Conservation (phyloP, 2,888 invertebrate genomes). For the Sclerodermus sp. region DNA sequence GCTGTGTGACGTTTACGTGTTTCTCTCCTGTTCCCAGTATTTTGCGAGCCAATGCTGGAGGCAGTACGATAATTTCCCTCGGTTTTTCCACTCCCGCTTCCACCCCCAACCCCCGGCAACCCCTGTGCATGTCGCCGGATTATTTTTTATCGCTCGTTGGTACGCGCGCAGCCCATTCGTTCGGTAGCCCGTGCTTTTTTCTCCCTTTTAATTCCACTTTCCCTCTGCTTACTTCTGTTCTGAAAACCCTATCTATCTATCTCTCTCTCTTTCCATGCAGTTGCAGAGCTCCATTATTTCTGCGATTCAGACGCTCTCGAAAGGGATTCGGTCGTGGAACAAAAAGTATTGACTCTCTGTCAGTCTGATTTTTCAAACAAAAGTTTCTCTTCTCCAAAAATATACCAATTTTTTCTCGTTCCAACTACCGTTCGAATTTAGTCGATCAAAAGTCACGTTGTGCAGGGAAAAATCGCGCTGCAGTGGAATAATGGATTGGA, state of each 20-base stretch:
- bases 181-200: not conserved
- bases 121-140: conserved; percentile 2
- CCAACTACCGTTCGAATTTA: too few species aligned
- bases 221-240: not conserved
- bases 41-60: conserved; percentile 13
- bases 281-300: too few species aligned
- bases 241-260: too few species aligned
- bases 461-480: too few species aligned
- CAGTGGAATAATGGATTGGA: too few species aligned
- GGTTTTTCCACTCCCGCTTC: conserved; percentile 7
- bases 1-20: conserved; percentile 5
- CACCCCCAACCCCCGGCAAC: not conserved
- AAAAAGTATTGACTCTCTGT: too few species aligned
- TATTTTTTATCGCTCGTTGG: conserved; percentile 6
- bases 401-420: too few species aligned
- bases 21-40: conserved; percentile 16
- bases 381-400: too few species aligned
- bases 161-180: conserved; percentile 4
- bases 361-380: too few species aligned
- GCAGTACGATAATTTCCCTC: conserved; percentile 15
- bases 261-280: not conserved
- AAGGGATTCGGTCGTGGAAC: too few species aligned
- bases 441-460: too few species aligned
- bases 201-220: not conserved
- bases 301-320: too few species aligned